A percentile compares a stretch with the other conserved stretches of the same genome.
Evolutionary conservation across 2,888 invertebrate genomes (phyloP).

Genomic region (Caenorhabditis sp.): DNA sequence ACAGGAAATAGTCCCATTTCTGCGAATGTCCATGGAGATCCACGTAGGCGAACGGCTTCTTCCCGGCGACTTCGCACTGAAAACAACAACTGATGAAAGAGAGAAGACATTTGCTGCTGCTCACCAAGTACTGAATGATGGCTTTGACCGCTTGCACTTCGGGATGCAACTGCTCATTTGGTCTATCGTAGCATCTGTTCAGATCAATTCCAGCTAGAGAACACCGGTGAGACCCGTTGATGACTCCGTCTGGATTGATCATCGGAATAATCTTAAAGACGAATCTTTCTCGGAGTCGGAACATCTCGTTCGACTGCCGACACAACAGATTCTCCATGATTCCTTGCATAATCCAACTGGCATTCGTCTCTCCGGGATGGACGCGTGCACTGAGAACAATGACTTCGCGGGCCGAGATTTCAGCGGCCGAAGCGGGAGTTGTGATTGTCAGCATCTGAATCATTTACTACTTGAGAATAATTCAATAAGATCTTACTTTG

Average conservation of each 20-base stretch:
- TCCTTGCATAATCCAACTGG: conserved; percentile 91
- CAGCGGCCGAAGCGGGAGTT: conserved; percentile 77
- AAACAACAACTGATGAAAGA: conserved; percentile 24
- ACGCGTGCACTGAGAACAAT: conserved; percentile 90
- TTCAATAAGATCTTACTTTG: conserved; percentile 48
- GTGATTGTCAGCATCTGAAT: conserved; percentile 90
- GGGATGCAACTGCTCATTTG: conserved; percentile 93
- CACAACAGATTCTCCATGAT: conserved; percentile 67
- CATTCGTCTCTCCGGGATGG: conserved; percentile 93
- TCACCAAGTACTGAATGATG: conserved; percentile 84
- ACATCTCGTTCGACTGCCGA: conserved; percentile 83
- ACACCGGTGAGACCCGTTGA: conserved; percentile 85
- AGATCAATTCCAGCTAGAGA: conserved; percentile 92
- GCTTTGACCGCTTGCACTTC: conserved; percentile 93
- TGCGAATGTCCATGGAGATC: conserved; percentile 96
- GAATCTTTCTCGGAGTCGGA: conserved; percentile 87
- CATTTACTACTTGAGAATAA: neutral
- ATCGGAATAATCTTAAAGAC: conserved; percentile 93
- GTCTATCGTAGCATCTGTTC: conserved; percentile 91
- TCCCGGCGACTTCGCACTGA: conserved; percentile 72
- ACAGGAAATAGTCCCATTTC: conserved; percentile 91
- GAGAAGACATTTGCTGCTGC: conserved; percentile 8
- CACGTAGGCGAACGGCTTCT: conserved; percentile 87
- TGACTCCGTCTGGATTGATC: conserved; percentile 92
- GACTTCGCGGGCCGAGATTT: conserved; percentile 79